phyloP scores from a whole-genome alignment of 1,140 invertebrate species.

The Scaptomyza pallida region DNA sequence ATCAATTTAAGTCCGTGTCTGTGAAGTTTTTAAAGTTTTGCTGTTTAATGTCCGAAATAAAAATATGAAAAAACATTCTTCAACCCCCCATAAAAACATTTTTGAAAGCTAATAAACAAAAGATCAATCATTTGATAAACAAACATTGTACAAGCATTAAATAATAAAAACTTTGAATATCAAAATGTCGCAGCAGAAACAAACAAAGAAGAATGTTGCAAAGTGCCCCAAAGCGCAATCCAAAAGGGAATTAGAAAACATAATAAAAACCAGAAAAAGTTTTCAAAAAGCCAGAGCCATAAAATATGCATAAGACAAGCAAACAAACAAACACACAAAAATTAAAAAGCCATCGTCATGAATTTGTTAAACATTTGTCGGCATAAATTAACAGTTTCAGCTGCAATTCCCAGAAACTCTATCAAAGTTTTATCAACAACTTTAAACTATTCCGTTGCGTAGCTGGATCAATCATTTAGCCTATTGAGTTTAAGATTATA shows the following conservation, averaged over 20 bases:
- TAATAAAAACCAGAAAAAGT: background rate
- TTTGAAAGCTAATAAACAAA: constrained; percentile 44
- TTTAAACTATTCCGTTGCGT: background rate
- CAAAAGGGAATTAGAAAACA: constrained; percentile 13
- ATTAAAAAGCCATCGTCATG: constrained; percentile 35
- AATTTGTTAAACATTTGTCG: constrained; percentile 27
- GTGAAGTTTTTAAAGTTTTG: constrained; percentile 39
- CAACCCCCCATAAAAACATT: constrained; percentile 31
- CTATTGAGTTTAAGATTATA: constrained; percentile 25
- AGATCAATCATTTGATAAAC: constrained; percentile 73
- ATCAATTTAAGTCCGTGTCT: constrained; percentile 62
- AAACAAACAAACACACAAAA: constrained; percentile 28
- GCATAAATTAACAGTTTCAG: constrained; percentile 24
- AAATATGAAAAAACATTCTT: constrained; percentile 16
- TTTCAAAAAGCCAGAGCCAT: constrained; percentile 11
- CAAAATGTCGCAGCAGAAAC: constrained; percentile 22
- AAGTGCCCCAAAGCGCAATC: constrained; percentile 31
- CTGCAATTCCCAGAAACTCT: constrained; percentile 8
- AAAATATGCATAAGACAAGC: constrained; percentile 45
- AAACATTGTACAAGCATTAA: constrained; percentile 23
- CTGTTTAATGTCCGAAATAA: constrained; percentile 2
- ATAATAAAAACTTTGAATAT: constrained; percentile 22
- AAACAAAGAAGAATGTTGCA: constrained; percentile 33
- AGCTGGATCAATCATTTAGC: background rate
- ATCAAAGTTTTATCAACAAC: constrained; percentile 10